A percentile compares a stretch with the other conserved stretches of the same genome.
Evolutionary conservation across 2,888 invertebrate genomes (phyloP).

Genomic region (Dryomyza anilis): DNA sequence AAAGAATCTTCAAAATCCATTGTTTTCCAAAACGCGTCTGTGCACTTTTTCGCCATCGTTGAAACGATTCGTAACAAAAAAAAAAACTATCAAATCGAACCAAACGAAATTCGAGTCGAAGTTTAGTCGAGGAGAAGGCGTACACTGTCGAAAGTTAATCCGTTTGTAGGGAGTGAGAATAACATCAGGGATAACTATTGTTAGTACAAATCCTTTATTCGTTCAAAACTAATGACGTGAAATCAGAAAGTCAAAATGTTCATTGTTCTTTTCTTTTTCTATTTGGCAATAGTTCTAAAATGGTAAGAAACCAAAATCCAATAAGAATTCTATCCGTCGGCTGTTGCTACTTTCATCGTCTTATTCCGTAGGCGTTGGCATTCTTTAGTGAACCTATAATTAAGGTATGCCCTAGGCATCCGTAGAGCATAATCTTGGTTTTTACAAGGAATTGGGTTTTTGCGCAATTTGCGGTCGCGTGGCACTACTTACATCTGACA

Average conservation of each 20-base stretch:
- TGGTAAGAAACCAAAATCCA: too few relatives aligned
- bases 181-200: constrained; percentile 48
- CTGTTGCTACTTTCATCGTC: constrained; percentile 43
- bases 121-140: not conserved
- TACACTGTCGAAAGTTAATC: constrained; percentile 2
- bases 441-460: constrained; percentile 21
- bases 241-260: constrained; percentile 37
- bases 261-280: too few relatives aligned
- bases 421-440: not conserved
- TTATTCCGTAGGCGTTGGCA: constrained; percentile 49
- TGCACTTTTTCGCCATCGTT: constrained; percentile 53
- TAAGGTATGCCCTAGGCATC: constrained; percentile 36
- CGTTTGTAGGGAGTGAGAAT: constrained; percentile 42
- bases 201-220: constrained; percentile 25
- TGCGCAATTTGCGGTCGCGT: constrained; percentile 54
- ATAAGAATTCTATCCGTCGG: too few relatives aligned
- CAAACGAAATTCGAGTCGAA: too few relatives aligned
- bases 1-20: too few relatives aligned
- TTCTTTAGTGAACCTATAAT: constrained; percentile 53
- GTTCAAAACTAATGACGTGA: not conserved
- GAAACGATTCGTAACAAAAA: constrained; percentile 52
- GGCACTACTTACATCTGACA: constrained; percentile 50
- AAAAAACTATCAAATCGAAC: constrained; percentile 45
- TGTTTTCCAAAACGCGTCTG: too few relatives aligned
- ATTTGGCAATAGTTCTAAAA: too few relatives aligned